Percentiles rank a stretch among this genome's conserved stretches.
Evolutionary conservation across 2,113 vertebrate genomes (phyloP).

Genomic region (Patagioenas fasciata): DNA sequence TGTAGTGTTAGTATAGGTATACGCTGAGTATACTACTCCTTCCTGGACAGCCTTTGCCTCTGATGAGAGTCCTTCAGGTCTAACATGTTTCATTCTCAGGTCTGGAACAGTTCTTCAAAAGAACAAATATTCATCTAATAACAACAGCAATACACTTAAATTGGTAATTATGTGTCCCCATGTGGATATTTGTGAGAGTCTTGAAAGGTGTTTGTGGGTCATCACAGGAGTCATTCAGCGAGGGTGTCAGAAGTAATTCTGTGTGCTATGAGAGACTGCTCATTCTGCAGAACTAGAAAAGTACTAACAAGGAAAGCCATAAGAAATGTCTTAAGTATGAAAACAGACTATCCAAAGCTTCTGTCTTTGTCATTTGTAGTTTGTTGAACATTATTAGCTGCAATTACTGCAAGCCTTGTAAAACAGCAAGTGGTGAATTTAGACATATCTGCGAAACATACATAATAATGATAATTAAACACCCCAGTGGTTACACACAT

Average conservation of each 20-base stretch:
- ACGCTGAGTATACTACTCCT: fast-evolving
- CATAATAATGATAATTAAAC: background rate
- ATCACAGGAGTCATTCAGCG: background rate
- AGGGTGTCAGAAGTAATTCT: background rate
- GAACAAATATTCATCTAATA: background rate
- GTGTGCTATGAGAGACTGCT: background rate
- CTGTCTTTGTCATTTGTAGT: background rate
- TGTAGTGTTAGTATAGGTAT: background rate
- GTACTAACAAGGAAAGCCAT: background rate
- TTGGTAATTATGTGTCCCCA: background rate
- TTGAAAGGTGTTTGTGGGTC: background rate
- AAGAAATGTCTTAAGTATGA: background rate
- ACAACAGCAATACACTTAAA: background rate
- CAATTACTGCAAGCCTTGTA: background rate
- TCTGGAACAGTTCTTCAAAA: background rate
- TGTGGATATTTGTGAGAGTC: background rate
- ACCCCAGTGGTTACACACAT: background rate
- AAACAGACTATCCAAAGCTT: background rate
- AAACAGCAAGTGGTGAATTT: background rate
- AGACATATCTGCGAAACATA: background rate
- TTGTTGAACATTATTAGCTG: background rate
- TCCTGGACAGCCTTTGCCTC: background rate
- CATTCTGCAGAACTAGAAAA: background rate
- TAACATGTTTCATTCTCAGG: background rate
- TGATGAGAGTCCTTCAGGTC: background rate